Base-by-base conservation (phyloP, 2,888 invertebrate genomes). In the Drosophila nr. perissopoda region DNA sequence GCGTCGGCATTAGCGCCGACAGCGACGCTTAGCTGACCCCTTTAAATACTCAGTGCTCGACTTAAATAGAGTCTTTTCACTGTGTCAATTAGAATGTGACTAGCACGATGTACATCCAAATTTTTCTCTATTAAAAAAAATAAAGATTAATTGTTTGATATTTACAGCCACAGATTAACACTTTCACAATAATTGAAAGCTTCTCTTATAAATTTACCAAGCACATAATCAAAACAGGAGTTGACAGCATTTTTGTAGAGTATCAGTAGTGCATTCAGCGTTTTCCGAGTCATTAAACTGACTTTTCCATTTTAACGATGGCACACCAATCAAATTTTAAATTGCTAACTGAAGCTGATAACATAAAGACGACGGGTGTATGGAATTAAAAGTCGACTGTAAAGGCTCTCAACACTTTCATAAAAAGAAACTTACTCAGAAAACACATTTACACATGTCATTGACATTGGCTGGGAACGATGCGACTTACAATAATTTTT, bases 371-470 rank as follows among this genome's bases (percentile, higher is more conserved):
- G 40, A 60, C 36, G 63, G 42, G 34, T 53, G 49, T 61, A 40
- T 57, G 49, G 40, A 40, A 67, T 64, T 63, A 57, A 61, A 42
- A 64, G 51, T 48, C 53, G 61, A 58, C 66, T 69, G 66, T 75
- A 68, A 75, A 88, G 54, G 68, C 84, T 83, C 72, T 87, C 87
- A 86, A 75, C 87, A 83, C 89, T 74, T 88, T 70, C 81, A 88
- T 84, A 81, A 84, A 84, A 40, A 18, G 31, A 49, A 36, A 64
- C 29, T 49, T 42, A 66, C 34, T 60, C 48, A 27, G 13, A 68
- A 33, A 36, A 53, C 21, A 65, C 67, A 78, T 80, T 71, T 80
- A 78, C 87, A 83, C 83, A 81, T 82, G 80, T 82, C 80, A 74
- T 74, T 84, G 87, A 83, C 89, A 83, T 88, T 88, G 88, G 69